Conservation (phyloP, 2,797 vertebrate species). For the Sebastes diaconus region DNA sequence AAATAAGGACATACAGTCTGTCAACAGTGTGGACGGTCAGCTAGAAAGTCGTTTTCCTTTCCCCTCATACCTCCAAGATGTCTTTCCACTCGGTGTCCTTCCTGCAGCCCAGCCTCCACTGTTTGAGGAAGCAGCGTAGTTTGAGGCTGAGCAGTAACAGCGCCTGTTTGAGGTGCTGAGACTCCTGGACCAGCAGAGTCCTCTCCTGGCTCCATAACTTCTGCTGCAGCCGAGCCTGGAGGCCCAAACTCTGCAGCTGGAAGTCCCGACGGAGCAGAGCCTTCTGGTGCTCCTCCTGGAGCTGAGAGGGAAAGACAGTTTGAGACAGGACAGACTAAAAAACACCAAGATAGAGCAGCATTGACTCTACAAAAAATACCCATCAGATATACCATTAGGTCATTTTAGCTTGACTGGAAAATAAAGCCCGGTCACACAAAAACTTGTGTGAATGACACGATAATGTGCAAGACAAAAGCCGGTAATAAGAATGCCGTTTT, state of each 20-base stretch:
- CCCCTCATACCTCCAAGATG: slow-evolving; percentile 88
- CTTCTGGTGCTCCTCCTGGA: slow-evolving; percentile 96
- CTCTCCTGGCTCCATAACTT: slow-evolving; percentile 97
- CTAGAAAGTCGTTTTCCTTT: background rate
- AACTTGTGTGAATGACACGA: no score
- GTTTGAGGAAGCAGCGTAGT: slow-evolving; percentile 96
- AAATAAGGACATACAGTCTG: background rate
- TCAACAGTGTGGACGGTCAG: background rate
- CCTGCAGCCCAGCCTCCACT: slow-evolving; percentile 92
- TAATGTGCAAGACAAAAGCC: no score
- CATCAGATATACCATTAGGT: background rate
- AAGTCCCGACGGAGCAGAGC: slow-evolving; percentile 91
- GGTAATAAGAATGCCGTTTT: fast-evolving
- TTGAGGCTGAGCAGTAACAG: slow-evolving; percentile 96
- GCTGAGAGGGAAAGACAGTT: slow-evolving; percentile 65
- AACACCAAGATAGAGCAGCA: no score
- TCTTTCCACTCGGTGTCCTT: slow-evolving; percentile 89
- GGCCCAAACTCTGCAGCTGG: slow-evolving; percentile 94
- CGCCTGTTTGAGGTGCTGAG: slow-evolving; percentile 95
- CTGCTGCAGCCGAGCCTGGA: slow-evolving; percentile 94
- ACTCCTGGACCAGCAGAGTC: slow-evolving; percentile 93
- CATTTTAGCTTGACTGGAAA: background rate
- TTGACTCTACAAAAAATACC: no score
- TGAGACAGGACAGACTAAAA: background rate
- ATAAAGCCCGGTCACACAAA: no score